phyloP scores from a whole-genome alignment of 2,113 vertebrate genomes.

The Rhea pennata region DNA sequence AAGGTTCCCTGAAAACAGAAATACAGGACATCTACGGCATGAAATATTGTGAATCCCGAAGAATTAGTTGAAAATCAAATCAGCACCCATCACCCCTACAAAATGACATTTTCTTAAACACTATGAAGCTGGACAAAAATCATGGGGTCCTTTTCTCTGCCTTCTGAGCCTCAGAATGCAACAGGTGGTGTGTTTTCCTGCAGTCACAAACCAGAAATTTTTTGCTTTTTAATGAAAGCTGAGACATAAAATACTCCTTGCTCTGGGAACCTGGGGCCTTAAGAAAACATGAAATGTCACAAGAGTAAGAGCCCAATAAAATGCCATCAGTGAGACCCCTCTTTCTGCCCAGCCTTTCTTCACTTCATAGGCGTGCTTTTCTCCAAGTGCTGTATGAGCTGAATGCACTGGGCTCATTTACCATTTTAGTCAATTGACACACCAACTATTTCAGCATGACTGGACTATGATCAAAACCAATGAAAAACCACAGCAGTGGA shows the following conservation, averaged over 20 bases:
- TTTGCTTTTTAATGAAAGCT: not conserved
- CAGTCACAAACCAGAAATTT: not conserved
- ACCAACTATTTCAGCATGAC: not conserved
- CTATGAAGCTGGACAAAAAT: not conserved
- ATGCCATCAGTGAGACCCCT: not conserved
- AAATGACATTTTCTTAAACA: not conserved
- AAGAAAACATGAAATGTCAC: not conserved
- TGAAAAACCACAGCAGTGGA: not conserved
- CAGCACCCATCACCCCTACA: not conserved
- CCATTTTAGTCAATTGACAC: not conserved
- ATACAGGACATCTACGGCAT: rapidly evolving
- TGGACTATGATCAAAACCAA: not conserved
- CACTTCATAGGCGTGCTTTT: not conserved
- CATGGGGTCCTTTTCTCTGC: not conserved
- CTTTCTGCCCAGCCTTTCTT: not conserved
- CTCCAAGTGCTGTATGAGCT: not conserved
- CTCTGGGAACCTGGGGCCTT: not conserved
- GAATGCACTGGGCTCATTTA: not conserved
- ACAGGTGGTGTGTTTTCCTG: not conserved
- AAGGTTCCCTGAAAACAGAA: not conserved
- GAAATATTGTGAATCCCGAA: not conserved
- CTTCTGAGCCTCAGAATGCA: not conserved
- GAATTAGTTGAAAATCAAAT: not conserved
- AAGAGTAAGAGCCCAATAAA: not conserved
- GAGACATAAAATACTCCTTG: not conserved